These are phyloP conservation scores for Hiodon alosoides DNA, from an alignment of 2,113 vertebrate genomes.

Conservation along the genomic window DNA sequence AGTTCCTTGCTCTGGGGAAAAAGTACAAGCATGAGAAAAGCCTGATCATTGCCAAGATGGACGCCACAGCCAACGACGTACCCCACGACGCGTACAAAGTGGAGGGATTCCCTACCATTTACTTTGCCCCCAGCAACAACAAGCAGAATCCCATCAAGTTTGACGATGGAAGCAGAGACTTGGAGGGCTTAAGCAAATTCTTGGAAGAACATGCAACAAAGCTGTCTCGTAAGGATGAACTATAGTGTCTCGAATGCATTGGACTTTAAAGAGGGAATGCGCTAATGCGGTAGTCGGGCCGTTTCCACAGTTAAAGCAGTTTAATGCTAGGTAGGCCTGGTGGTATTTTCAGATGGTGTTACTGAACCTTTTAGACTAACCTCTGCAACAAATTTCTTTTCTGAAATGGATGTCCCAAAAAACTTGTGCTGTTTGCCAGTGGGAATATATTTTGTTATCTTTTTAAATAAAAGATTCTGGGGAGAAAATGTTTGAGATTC, in stretches of 20 bases:
- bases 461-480: constrained; percentile 29
- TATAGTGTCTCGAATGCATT: constrained; percentile 57
- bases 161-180: constrained; percentile 76
- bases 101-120: constrained; percentile 93
- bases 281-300: constrained; percentile 15
- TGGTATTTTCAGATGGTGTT: constrained; percentile 12
- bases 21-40: constrained; percentile 85
- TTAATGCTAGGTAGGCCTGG: not conserved
- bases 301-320: not conserved
- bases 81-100: constrained; percentile 75
- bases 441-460: constrained; percentile 26
- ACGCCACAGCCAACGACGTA: constrained; percentile 83
- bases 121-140: constrained; percentile 77
- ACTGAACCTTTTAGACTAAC: constrained; percentile 13
- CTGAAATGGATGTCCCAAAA: constrained; percentile 9
- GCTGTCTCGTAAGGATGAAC: constrained; percentile 74
- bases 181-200: constrained; percentile 85
- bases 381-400: constrained; percentile 10
- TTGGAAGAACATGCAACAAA: constrained; percentile 80
- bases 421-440: constrained; percentile 19
- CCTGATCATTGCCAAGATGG: constrained; percentile 95
- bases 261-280: constrained; percentile 21
- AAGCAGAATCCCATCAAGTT: constrained; percentile 87
- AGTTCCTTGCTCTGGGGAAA: constrained; percentile 80
- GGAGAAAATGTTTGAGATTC: too few relatives aligned